Evolutionary conservation across 2,797 vertebrate genomes (phyloP), one percentile per base, ranked within the genome.

Genomic region (Mico argentatus): DNA sequence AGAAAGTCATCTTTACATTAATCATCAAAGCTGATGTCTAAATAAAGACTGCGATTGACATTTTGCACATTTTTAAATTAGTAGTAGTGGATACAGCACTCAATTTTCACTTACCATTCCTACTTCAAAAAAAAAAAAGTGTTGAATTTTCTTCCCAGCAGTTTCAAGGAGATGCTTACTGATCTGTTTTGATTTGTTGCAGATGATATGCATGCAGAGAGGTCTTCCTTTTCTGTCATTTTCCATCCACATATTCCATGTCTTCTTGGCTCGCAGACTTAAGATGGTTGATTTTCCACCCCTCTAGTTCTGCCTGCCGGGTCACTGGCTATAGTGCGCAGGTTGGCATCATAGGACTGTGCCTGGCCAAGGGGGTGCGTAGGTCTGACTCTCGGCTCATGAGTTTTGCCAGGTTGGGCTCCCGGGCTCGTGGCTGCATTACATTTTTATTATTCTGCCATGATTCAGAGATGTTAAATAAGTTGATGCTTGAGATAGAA

Each of bases 111-210:
- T 77, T 52, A 44, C n/a, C 17, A 73, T 26, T 20, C 46, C 61
- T 17, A 61, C 55, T 72, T 55, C 57, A 20, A 48, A 55, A 89
- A 33, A 89, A 33, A 76, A 83, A 27, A 52, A 7, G 5, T 72
- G 82, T 88, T 91, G 19, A 8, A 7, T 70, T 95, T 84, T 90
- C 87, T 87, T 85, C 30, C 81, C 79, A 70, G 88, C 48, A 83
- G 19, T 80, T 77, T 81, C 36, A 84, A 81, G 76, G 46, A 90
- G 30, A 81, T 33, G 27, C 44, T 55, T 61, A 59, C n/a, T 9
- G 90, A 50, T 41, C 91, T 87, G 85, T 64, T 96, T 80, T 70
- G 73, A 92, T 85, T 88, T 79, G 81, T 80, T 88, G 61, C 39
- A 75, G 22, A 44, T 91, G 85, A 86, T 39, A 75, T 24, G 41